Evolutionary conservation across 2,888 invertebrate genomes (phyloP).

Genomic region (Eristalinus aeneus): DNA sequence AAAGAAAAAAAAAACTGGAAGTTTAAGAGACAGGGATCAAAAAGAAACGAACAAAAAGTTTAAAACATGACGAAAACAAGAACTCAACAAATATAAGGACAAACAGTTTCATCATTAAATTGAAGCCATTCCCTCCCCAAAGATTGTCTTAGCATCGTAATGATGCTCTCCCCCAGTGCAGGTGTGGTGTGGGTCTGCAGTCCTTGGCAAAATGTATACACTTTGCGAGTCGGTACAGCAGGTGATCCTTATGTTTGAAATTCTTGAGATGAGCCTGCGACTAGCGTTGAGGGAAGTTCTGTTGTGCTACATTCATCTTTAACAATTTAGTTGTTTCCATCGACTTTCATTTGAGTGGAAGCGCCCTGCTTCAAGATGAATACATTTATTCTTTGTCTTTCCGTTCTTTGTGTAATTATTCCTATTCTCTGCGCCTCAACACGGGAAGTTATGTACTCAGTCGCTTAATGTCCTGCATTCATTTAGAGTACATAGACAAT

Average conservation of each 20-base stretch:
- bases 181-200: background rate
- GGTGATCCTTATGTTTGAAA: background rate
- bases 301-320: background rate
- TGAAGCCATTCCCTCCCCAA: background rate
- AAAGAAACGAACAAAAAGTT: background rate
- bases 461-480: background rate
- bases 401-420: background rate
- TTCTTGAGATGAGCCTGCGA: background rate
- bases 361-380: background rate
- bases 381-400: background rate
- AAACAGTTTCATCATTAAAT: slow-evolving; percentile 3
- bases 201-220: background rate
- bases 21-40: background rate
- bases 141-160: background rate
- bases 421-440: too few relatives aligned
- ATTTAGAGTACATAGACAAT: background rate
- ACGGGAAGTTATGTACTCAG: background rate
- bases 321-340: background rate
- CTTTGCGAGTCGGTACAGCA: background rate
- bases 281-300: background rate
- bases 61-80: background rate
- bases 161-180: background rate
- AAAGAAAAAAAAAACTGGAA: background rate
- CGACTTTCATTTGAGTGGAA: background rate
- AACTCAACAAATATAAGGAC: background rate